Evolutionary conservation across 2,797 vertebrate species (phyloP).

Genomic region (Tinamus major): DNA sequence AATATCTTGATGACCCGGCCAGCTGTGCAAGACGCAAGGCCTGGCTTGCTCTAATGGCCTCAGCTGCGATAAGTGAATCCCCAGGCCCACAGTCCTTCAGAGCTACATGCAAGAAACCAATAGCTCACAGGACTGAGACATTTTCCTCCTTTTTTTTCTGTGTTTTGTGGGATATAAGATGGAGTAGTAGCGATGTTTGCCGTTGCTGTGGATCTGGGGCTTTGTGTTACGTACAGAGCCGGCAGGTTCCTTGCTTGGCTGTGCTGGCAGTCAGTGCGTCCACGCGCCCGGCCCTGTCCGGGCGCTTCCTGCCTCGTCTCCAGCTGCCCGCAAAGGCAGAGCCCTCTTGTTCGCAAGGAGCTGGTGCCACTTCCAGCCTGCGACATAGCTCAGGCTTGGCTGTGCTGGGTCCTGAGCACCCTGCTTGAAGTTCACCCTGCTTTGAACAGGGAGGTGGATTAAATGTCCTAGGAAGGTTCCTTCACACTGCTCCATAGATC

Average conservation of each 20-base stretch:
- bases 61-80: background rate
- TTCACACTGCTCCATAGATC: background rate
- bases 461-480: background rate
- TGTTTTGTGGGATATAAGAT: background rate
- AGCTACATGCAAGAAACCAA: background rate
- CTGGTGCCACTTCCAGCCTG: background rate
- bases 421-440: background rate
- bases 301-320: background rate
- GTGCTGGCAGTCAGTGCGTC: background rate
- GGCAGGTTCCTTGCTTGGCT: accelerated
- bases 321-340: background rate
- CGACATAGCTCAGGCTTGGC: background rate
- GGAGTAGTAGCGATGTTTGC: background rate
- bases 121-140: background rate
- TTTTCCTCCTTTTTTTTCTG: background rate
- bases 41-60: background rate
- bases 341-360: background rate
- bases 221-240: background rate
- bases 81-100: background rate
- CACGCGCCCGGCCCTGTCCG: background rate
- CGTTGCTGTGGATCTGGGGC: background rate
- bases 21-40: background rate
- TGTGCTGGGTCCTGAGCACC: background rate
- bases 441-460: background rate
- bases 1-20: background rate